A percentile compares a stretch with the other conserved stretches of the same genome.
Conservation (phyloP, 2,113 vertebrate genomes). For the Nymphicus hollandicus region DNA sequence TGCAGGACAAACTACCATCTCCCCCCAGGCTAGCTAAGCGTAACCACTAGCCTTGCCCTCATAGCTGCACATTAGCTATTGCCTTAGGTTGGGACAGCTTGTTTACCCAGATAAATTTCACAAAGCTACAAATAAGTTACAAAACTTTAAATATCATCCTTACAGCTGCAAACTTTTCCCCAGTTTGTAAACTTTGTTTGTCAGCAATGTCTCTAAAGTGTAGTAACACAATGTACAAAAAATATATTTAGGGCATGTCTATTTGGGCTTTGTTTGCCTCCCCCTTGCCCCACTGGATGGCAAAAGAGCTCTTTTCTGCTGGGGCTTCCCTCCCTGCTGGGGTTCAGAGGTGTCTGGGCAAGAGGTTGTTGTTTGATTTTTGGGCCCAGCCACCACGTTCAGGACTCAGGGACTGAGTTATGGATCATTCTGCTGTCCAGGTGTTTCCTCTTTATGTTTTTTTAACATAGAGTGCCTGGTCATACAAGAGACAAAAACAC, state of each 20-base stretch:
- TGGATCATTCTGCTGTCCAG: neutral
- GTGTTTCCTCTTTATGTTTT: neutral
- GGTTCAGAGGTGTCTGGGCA: neutral
- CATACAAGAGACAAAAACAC: neutral
- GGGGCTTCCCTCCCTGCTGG: neutral
- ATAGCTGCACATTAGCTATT: neutral
- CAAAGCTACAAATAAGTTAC: neutral
- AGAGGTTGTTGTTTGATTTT: neutral
- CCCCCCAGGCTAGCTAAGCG: neutral
- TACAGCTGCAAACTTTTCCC: neutral
- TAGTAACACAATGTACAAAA: neutral
- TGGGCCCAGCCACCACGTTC: neutral
- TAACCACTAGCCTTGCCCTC: neutral
- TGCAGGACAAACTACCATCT: neutral
- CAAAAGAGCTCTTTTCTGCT: neutral
- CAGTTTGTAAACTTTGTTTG: neutral
- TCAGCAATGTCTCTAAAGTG: neutral
- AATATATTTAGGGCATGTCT: neutral
- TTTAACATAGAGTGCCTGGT: neutral
- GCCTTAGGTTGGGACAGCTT: neutral
- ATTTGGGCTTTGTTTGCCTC: neutral
- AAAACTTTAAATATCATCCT: neutral
- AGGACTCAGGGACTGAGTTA: neutral
- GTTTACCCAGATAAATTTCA: neutral
- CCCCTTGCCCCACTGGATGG: neutral